These are phyloP conservation scores for Verasper variegatus DNA, from an alignment of 2,113 vertebrate species.

Conservation along the genomic window DNA sequence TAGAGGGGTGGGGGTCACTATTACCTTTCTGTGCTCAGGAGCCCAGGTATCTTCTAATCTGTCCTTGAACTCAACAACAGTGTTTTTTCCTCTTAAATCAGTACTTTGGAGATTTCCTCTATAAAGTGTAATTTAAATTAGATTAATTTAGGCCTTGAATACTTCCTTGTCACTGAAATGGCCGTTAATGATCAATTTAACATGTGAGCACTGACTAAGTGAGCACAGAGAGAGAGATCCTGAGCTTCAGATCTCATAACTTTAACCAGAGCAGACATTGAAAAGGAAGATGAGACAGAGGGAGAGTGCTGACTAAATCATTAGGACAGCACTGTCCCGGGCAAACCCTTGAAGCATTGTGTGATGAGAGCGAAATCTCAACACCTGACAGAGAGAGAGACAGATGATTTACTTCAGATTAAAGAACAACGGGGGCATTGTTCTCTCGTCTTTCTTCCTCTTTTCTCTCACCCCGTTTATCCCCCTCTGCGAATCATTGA, in stretches of 20 bases:
- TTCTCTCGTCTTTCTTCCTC: conserved; percentile 73
- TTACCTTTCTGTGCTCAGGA: not conserved
- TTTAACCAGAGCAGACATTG: not conserved
- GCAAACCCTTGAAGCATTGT: conserved; percentile 60
- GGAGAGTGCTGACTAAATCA: conserved; percentile 53
- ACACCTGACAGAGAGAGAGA: conserved; percentile 74
- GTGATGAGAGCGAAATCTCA: conserved; percentile 59
- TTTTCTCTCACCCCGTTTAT: conserved; percentile 67
- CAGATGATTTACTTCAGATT: conserved; percentile 78
- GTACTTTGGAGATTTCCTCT: not conserved
- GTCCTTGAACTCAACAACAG: not conserved
- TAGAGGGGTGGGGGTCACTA: not conserved
- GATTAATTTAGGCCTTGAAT: not conserved
- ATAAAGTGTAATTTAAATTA: not conserved
- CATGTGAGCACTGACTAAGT: not conserved
- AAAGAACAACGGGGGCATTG: conserved; percentile 77
- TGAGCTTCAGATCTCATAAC: conserved; percentile 1
- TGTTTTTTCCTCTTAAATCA: too few relatives aligned
- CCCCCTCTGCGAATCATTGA: conserved; percentile 73
- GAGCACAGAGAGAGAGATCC: not conserved
- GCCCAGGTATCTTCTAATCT: not conserved
- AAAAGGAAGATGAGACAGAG: conserved; percentile 42
- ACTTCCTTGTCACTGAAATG: not conserved
- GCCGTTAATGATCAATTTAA: not conserved
- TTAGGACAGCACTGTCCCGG: conserved; percentile 59